These are phyloP conservation scores for Anneissia japonica DNA, from an alignment of 35 echinoderm and acorn worm genomes.

Conservation along the genomic window DNA sequence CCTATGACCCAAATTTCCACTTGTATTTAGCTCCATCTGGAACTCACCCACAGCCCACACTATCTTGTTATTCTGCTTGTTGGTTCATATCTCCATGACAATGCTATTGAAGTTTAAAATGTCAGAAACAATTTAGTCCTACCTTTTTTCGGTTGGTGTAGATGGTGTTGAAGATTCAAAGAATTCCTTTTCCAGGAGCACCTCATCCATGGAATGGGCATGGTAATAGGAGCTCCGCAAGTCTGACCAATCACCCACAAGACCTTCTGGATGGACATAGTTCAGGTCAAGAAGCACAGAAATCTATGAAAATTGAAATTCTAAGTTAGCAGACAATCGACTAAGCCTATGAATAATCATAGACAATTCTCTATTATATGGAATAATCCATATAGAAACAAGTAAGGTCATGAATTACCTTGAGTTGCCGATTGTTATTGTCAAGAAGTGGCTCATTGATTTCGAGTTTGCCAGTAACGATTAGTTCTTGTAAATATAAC, in stretches of 20 bases:
- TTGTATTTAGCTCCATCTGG: no score
- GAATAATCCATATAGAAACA: no score
- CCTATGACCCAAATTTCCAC: no score
- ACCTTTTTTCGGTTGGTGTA: background rate
- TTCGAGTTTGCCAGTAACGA: slow-evolving; percentile 34
- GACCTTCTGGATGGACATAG: background rate
- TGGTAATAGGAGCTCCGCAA: background rate
- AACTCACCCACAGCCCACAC: no score
- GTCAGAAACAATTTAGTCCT: no score
- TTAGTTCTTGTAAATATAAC: slow-evolving; percentile 62
- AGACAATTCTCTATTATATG: no score
- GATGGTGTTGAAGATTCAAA: background rate
- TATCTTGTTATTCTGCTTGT: no score
- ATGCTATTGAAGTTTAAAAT: no score
- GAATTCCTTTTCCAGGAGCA: background rate
- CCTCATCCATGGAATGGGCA: background rate
- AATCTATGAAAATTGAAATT: background rate
- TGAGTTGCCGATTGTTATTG: slow-evolving; percentile 54
- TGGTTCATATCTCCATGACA: no score
- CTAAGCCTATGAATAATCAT: no score
- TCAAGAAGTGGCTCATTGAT: slow-evolving; percentile 65
- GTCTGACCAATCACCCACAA: background rate
- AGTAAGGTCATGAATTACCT: slow-evolving; percentile 19
- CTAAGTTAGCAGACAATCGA: no score
- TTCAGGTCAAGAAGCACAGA: background rate